Evolutionary conservation across 2,797 vertebrate species (phyloP), one percentile per base, ranked within the genome.

Genomic region (Macropus fuliginosus): DNA sequence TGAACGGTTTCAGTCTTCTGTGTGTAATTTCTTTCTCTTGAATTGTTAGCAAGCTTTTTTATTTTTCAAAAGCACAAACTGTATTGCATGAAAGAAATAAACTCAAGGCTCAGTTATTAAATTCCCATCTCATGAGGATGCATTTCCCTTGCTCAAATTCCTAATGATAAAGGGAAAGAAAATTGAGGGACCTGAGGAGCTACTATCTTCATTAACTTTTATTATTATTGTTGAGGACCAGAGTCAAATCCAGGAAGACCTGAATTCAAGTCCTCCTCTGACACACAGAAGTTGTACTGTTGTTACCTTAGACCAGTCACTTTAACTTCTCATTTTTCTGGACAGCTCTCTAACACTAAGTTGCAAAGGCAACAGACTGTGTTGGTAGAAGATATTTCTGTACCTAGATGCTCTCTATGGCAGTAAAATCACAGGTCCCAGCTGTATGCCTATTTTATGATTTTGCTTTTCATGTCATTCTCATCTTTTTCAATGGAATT

Each of bases 31-130:
- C 13, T 40, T 21, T 96, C 74, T 91, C 91, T 91, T 52, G 50
- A 93, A 87, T 21, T 0, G 12, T 57, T 50, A 90, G 55, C 16
- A 11, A 16, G 9, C 3, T 81, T 92, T 62, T 91, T 27, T 34
- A 4, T 89, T 94, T 74, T 56, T 54, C 27, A n/a, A 40, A 81
- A 95, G 89, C 91, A 96, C 13, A 96, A 96, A 91, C 54, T 16
- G 55, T 55, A 91, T 95, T 56, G 56, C 81, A n/a, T 54, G 50
- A 40, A 62, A 96, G 90, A 94, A 95, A 91, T 28, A 54, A 40
- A 93, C 40, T 54, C 12, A 29, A 92, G 93, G 54, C 40, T 56
- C 29, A 55, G 66, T 18, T 93, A 91, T 18, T 81, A 93, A 89
- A 96, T 52, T 62, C 56, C 10, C 8, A 14, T 94, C 59, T 55